A percentile compares a stretch with the other conserved stretches of the same genome.
Evolutionary conservation across 1,140 invertebrate species (phyloP).

Genomic region (Cataglyphis hispanica): DNA sequence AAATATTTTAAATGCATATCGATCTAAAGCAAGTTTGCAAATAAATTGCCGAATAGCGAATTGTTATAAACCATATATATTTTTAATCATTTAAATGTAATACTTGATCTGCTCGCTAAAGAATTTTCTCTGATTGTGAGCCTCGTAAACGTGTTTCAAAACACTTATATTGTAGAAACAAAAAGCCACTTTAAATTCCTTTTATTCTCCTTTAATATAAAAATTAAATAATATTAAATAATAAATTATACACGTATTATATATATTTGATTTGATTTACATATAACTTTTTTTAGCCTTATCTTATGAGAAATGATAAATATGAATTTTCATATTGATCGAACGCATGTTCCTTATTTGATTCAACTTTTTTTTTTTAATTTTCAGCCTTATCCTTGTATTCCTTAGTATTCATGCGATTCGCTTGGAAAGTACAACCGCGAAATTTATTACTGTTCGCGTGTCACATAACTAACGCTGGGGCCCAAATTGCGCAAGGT

Average conservation of each 20-base stretch:
- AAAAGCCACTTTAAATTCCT: background rate
- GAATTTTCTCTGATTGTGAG: background rate
- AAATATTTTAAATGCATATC: slow-evolving; percentile 20
- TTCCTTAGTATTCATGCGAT: slow-evolving; percentile 97
- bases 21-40: slow-evolving; percentile 22
- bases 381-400: slow-evolving; percentile 95
- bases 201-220: background rate
- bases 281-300: background rate
- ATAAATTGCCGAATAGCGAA: slow-evolving; percentile 31
- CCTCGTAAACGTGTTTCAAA: background rate
- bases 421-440: slow-evolving; percentile 97
- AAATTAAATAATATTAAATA: background rate
- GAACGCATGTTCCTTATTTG: background rate
- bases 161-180: background rate
- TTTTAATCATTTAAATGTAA: background rate
- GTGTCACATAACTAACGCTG: slow-evolving; percentile 97
- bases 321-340: background rate
- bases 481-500: slow-evolving; percentile 95
- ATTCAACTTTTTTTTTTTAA: slow-evolving; percentile 20
- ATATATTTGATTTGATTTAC: background rate
- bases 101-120: background rate
- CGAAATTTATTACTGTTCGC: slow-evolving; percentile 97
- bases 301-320: background rate
- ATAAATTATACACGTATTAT: background rate
- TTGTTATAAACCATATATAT: slow-evolving; percentile 13